phyloP scores from a whole-genome alignment of 2,888 invertebrate genomes.

The Chydorus sphaericus region DNA sequence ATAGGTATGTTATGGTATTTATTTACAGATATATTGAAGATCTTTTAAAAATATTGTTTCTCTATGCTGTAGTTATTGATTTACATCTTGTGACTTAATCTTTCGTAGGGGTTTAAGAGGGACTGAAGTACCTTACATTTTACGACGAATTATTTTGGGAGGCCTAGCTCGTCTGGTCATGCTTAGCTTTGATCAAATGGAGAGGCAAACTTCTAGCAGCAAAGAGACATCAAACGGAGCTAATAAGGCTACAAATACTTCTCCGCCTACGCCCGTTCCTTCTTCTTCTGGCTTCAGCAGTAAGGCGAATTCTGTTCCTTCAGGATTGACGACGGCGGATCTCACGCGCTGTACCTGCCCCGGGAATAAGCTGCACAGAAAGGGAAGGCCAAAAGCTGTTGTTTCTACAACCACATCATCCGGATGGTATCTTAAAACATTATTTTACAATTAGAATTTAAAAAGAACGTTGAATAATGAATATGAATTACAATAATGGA shows the following conservation, averaged over 20 bases:
- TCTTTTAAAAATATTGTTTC: too few relatives aligned
- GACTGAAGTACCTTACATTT: conserved; percentile 53
- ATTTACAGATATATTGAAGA: too few relatives aligned
- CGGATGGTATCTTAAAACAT: background rate
- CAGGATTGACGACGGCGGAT: background rate
- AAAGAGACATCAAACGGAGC: background rate
- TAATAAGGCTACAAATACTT: background rate
- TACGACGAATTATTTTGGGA: conserved; percentile 56
- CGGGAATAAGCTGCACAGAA: background rate
- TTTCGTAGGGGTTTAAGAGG: conserved; percentile 49
- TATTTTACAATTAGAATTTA: too few relatives aligned
- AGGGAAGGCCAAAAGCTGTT: background rate
- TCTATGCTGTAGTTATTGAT: too few relatives aligned
- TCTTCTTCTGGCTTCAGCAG: background rate
- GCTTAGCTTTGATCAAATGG: conserved; percentile 45
- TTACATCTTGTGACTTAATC: too few relatives aligned
- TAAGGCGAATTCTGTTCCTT: background rate
- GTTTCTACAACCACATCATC: background rate
- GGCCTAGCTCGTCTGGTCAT: conserved; percentile 56
- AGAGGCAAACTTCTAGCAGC: background rate
- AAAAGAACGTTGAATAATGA: too few relatives aligned
- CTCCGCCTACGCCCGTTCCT: background rate
- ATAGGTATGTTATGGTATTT: too few relatives aligned
- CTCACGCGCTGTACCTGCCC: conserved; percentile 1
- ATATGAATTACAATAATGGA: too few relatives aligned